Evolutionary conservation across 2,888 invertebrate genomes (phyloP).

Genomic region (Slavum lentiscoides): DNA sequence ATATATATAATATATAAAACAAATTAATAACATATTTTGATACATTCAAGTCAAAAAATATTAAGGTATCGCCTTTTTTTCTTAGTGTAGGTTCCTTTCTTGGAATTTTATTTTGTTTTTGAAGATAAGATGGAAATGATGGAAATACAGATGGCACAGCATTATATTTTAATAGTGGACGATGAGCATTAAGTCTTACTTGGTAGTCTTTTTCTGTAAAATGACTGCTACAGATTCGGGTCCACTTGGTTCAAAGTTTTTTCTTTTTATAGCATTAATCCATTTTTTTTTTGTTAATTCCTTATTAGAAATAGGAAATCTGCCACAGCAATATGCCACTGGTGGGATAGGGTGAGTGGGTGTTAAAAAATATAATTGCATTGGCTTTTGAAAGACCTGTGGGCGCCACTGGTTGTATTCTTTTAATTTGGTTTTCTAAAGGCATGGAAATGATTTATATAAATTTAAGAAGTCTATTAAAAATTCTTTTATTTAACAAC

Average conservation of each 20-base stretch:
- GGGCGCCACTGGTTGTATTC: too few species aligned
- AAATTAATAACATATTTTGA: neutral
- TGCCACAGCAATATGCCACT: too few species aligned
- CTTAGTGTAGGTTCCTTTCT: neutral
- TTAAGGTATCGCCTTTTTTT: too few species aligned
- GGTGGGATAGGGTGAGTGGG: too few species aligned
- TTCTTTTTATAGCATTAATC: neutral
- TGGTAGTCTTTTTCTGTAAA: neutral
- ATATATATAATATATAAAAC: neutral
- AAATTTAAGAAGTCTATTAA: too few species aligned
- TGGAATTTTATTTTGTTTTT: neutral
- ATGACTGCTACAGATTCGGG: neutral
- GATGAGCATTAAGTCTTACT: neutral
- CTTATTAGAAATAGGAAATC: conserved; percentile 7
- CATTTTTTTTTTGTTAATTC: neutral
- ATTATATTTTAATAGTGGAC: neutral
- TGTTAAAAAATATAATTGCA: too few species aligned
- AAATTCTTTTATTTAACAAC: too few species aligned
- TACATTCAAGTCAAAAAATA: neutral
- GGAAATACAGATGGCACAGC: neutral
- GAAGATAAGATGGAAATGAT: neutral
- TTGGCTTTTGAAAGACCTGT: too few species aligned
- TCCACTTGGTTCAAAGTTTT: neutral
- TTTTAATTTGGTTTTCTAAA: too few species aligned
- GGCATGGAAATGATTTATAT: too few species aligned